Evolutionary conservation across 2,797 vertebrate species (phyloP), one percentile per base, ranked within the genome.

Genomic region (Ctenopoma kingsleyae): DNA sequence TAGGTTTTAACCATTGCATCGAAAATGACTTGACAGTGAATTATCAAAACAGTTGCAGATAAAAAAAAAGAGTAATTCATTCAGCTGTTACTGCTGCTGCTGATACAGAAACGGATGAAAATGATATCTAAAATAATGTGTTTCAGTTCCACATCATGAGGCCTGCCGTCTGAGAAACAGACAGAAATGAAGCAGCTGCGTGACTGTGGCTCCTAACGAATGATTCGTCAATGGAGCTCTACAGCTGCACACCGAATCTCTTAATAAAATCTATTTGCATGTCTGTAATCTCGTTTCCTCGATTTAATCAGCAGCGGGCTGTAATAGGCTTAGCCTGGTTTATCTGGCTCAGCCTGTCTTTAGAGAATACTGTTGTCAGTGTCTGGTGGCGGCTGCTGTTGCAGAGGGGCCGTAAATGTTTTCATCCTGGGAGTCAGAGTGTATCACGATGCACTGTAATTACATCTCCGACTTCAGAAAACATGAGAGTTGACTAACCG

Each of bases 221-320:
- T 2, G 64, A 44, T 27, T 57, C 27, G 53, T 20, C 13, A 52
- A 2, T 4, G 40, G 9, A 49, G 67, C 43, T 4, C 25, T 4
- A 7, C 61, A 64, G 55, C 79, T 40, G 62, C 69, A 52, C 67
- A 60, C 9, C 1, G 23, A 35, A 64, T 64, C 68, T 78, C 71
- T 79, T 60, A 52, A 73, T 71, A 20, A 72, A 77, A 81, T 63
- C 48, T 49, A 41, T 84, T 81, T 76, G 68, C 69, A 51, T 56
- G 41, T 71, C 53, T 81, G 52, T 78, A 64, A 87, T 78, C 80
- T 74, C 16, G 59, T 85, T 75, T 75, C 64, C 57, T 56, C 2
- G 41, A 75, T 50, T 66, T 46, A 63, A 36, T 66, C 81, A 53
- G 60, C 69, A 10, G 62, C 71, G 8, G 65, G 25, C 49, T 54